Conservation (phyloP, 2,888 invertebrate species). For the Drosophila borealis region DNA sequence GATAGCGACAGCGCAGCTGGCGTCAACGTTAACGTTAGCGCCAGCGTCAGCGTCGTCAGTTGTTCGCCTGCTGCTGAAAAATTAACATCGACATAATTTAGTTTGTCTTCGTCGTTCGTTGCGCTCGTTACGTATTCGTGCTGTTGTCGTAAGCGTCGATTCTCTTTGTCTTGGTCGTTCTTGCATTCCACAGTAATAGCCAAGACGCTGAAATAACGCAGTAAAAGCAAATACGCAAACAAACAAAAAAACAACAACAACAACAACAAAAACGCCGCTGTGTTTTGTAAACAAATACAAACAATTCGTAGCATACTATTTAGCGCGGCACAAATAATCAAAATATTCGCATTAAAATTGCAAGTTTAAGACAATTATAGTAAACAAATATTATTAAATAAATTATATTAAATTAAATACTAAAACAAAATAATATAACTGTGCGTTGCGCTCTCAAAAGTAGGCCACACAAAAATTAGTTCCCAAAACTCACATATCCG, state of each 20-base stretch:
- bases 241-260: slow-evolving; percentile 2
- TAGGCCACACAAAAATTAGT: slow-evolving; percentile 17
- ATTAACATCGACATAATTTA: slow-evolving; percentile 81
- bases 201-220: slow-evolving; percentile 32
- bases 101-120: slow-evolving; percentile 82
- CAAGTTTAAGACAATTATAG: slow-evolving; percentile 26
- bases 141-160: slow-evolving; percentile 27
- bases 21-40: slow-evolving; percentile 16
- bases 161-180: slow-evolving; percentile 28
- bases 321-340: slow-evolving; percentile 7
- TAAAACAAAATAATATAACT: slow-evolving; percentile 3
- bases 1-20: slow-evolving; percentile 26
- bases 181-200: slow-evolving; percentile 14
- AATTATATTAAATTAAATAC: slow-evolving; percentile 15
- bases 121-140: slow-evolving; percentile 76
- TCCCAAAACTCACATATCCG: slow-evolving; percentile 52
- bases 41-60: slow-evolving; percentile 54
- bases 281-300: slow-evolving; percentile 46
- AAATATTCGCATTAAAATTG: neutral
- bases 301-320: slow-evolving; percentile 37
- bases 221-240: slow-evolving; percentile 29
- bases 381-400: slow-evolving; percentile 8
- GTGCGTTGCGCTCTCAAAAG: slow-evolving; percentile 35
- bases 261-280: slow-evolving; percentile 24
- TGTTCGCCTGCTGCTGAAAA: slow-evolving; percentile 74